Evolutionary conservation across 2,113 vertebrate genomes (phyloP).

Genomic region (Toxotes jaculatrix): DNA sequence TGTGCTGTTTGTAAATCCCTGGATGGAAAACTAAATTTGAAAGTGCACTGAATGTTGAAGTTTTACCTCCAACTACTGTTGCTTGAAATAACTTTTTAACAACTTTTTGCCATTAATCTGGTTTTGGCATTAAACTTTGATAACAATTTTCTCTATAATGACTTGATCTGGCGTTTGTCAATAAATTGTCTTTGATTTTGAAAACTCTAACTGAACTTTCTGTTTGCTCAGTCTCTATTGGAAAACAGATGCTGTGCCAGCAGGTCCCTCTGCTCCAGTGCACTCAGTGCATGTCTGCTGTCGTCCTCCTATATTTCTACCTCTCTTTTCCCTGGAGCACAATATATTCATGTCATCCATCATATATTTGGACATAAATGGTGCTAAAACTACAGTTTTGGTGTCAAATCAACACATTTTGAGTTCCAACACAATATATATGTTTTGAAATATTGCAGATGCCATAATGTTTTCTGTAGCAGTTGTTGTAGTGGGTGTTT

Average conservation of each 20-base stretch:
- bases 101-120: neutral
- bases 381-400: neutral
- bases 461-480: neutral
- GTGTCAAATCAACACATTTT: neutral
- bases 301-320: neutral
- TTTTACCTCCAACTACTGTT: neutral
- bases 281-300: neutral
- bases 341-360: neutral
- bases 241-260: constrained; percentile 35
- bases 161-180: neutral
- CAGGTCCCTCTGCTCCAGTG: constrained; percentile 5
- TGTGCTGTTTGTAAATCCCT: neutral
- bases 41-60: neutral
- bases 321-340: neutral
- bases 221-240: constrained; percentile 1
- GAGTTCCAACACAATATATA: no score
- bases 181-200: neutral
- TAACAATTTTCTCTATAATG: neutral
- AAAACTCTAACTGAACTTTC: constrained; percentile 4
- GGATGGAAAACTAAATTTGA: neutral
- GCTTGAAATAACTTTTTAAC: neutral
- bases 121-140: neutral
- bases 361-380: neutral
- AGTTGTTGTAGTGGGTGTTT: neutral
- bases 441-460: neutral